Evolutionary conservation across 2,888 invertebrate genomes (phyloP).

Genomic region (Leptopilina drosophilae): DNA sequence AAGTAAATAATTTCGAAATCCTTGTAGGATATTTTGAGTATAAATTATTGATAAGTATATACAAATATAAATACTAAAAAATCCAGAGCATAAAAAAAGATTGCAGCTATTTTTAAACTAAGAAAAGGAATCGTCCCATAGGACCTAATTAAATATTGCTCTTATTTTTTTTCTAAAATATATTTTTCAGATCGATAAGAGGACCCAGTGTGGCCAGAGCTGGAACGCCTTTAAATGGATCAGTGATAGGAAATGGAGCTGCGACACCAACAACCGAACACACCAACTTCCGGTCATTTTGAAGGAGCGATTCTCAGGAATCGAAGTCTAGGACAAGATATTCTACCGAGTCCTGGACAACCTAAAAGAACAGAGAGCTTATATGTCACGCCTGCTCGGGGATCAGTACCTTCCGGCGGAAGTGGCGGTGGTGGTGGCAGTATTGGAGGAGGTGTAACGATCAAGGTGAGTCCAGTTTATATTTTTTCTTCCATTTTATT

Average conservation of each 20-base stretch:
- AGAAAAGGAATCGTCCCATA: slow-evolving; percentile 9
- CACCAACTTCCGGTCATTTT: slow-evolving; percentile 81
- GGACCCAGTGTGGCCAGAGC: slow-evolving; percentile 78
- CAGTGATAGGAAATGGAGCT: slow-evolving; percentile 78
- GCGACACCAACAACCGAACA: slow-evolving; percentile 79
- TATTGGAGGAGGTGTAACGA: slow-evolving; percentile 60
- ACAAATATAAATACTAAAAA: not conserved
- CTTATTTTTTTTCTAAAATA: too few species aligned
- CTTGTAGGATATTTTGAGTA: not conserved
- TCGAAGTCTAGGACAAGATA: slow-evolving; percentile 90
- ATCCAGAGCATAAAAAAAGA: not conserved
- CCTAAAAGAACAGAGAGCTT: slow-evolving; percentile 95
- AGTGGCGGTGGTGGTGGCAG: slow-evolving; percentile 67
- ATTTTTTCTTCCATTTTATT: slow-evolving; percentile 16
- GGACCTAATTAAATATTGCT: not conserved
- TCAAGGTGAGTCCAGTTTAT: slow-evolving; percentile 66
- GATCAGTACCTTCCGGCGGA: slow-evolving; percentile 71
- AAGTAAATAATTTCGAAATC: not conserved
- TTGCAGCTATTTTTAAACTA: not conserved
- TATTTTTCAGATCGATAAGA: slow-evolving; percentile 75
- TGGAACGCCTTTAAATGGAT: slow-evolving; percentile 73
- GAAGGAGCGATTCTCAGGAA: slow-evolving; percentile 90
- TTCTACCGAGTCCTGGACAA: slow-evolving; percentile 90
- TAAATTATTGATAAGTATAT: not conserved
- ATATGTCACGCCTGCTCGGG: slow-evolving; percentile 82